phyloP scores from a whole-genome alignment of 1,140 invertebrate species.

The Drosophila erecta region DNA sequence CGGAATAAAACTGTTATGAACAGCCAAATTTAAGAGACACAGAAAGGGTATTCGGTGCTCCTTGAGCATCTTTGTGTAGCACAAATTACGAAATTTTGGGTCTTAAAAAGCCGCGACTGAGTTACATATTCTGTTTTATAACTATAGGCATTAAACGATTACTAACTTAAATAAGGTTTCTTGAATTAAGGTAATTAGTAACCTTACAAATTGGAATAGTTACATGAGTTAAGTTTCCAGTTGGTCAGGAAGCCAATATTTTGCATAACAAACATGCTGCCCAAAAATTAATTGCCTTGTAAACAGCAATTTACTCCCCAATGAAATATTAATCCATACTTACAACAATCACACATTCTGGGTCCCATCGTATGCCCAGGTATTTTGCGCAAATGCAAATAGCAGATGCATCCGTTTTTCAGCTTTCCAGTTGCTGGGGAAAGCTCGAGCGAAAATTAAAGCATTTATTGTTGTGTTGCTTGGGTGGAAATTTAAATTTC shows the following conservation, averaged over 20 bases:
- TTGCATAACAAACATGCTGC: background rate
- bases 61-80: too few species aligned
- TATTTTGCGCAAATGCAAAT: constrained; percentile 12
- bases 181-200: background rate
- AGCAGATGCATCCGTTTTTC: constrained; percentile 1
- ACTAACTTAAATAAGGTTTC: too few species aligned
- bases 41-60: background rate
- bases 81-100: too few species aligned
- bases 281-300: constrained; percentile 5
- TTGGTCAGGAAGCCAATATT: background rate
- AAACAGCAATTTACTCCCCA: constrained; percentile 1
- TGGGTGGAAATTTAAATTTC: constrained; percentile 32
- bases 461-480: constrained; percentile 2
- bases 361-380: background rate
- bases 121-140: too few species aligned
- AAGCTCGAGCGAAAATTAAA: constrained; percentile 25
- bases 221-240: background rate
- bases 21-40: background rate
- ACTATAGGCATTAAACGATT: too few species aligned
- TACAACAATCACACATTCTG: background rate
- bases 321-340: constrained; percentile 13
- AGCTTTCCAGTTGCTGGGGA: constrained; percentile 1
- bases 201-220: background rate
- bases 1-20: background rate
- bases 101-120: too few species aligned